Conservation (phyloP, 2,797 vertebrate species). For the Malacoraja senta region DNA sequence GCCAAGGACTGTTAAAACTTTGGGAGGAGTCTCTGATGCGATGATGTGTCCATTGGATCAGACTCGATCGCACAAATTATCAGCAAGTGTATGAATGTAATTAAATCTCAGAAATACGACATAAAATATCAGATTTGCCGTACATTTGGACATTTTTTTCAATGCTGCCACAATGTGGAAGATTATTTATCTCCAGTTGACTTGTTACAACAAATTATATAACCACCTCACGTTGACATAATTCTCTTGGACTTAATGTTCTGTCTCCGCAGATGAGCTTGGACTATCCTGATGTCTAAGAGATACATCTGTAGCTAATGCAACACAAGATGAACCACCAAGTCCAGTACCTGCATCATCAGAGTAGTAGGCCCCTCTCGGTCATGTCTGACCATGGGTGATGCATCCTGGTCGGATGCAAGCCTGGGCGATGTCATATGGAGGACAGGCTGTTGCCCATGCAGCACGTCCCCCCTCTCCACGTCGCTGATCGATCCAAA, state of each 20-base stretch:
- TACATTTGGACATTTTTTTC: neutral
- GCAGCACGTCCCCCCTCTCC: too few species aligned
- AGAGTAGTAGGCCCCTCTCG: too few species aligned
- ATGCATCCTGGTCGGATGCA: too few species aligned
- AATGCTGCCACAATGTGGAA: constrained; percentile 1
- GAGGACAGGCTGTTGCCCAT: too few species aligned
- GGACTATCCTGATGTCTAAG: neutral
- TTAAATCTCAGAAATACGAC: neutral
- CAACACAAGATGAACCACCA: neutral
- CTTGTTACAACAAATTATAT: neutral
- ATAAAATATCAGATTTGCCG: neutral
- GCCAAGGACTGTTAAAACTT: too few species aligned
- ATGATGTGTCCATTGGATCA: neutral
- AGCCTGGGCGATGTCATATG: too few species aligned
- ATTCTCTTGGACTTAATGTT: constrained; percentile 19
- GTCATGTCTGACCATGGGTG: too few species aligned
- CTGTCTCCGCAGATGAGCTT: neutral
- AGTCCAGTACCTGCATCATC: neutral
- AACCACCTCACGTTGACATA: neutral
- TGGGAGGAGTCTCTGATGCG: too few species aligned
- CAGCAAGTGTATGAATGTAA: neutral
- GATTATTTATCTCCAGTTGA: neutral
- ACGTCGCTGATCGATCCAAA: too few species aligned
- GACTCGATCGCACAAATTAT: neutral
- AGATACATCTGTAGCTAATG: neutral